Evolutionary conservation across 1,140 invertebrate species (phyloP), one percentile per base, ranked within the genome.

Genomic region (Orchesella cincta): DNA sequence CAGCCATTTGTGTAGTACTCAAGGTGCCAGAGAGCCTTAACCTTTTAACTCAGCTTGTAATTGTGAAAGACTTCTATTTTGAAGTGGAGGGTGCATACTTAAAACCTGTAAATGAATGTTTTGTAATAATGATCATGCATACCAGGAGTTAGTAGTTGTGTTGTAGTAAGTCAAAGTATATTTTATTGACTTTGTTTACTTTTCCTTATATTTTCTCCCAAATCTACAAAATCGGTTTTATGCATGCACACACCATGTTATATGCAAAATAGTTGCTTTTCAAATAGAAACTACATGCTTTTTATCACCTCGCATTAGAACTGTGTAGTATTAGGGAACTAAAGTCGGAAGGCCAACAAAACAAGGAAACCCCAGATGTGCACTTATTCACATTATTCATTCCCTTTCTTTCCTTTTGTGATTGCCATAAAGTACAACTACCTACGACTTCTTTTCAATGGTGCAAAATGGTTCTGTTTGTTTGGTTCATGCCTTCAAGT

Each of bases 351-450:
- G 23, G 23, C 8, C 14, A 57, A 57, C 52, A 26, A 57, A 57
- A 57, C 5, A 18, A 46, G 39, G 39, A 46, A 57, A 57, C 52
- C 52, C 52, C 52, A 57, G 52, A 57, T 57, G 52, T 26, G 23
- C 23, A 57, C 23, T n/a, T 14, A 57, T 57, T 57, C 52, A 23
- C 52, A 57, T 57, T 57, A 57, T 57, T 57, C 52, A 57, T 57
- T 57, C 52, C 3, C 23, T 57, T 26, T 26, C 23, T 12, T 26
- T n/a, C 23, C 52, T 57, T 23, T 57, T 23, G 8, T 46, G 39
- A 46, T 46, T 46, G 39, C 39, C 39, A 8, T 12, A 46, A 46
- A 46, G 39, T 46, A 46, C 8, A 46, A 46, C 20, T 46, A 12
- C 20, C 39, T 8, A 20, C 8, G 39, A 20, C 20, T 46, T 12